Base-by-base conservation (phyloP, 2,113 vertebrate species). In the Nothobranchius furzeri region DNA sequence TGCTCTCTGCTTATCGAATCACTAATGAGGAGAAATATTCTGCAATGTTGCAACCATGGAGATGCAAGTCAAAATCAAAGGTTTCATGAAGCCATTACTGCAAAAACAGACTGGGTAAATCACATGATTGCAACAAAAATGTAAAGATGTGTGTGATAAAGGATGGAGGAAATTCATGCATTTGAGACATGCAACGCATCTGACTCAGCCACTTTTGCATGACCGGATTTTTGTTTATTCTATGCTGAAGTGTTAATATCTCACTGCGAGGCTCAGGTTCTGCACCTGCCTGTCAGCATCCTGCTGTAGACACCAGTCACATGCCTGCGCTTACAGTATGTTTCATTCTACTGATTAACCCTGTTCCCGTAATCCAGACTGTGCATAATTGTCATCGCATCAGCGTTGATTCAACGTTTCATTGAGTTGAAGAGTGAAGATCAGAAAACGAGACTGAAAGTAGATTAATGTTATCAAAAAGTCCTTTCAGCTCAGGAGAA, bases 181-280 rank as follows among this genome's bases (percentile, higher is more conserved):
- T 51, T 36, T 1, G 15, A 68, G 49, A 57, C 52, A 74, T 64
- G 47, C 15, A 36, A 36, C 25, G 60, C 55, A 71, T 58, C 77
- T 88, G 82, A 89, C 69, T 88, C 85, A 89, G 81, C 79, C 81
- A 79, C 80, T 86, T 87, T 81, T 85, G 64, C 65, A 48, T 13
- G 0, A 59, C 50, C 24, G 60, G 55, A 84, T 86, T 80, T 76
- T 43, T 82, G 75, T 76, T 83, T 75, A 72, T 79, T 76, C 65
- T 36, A 25, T 20, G 61, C 69, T 79, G 62, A 78, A 64, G 78
- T 76, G 73, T 57, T 36, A 37, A 25, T 64, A 60, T 50, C 35
- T 73, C 25, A 59, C 66, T 73, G 62, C 72, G 49, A 53, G 60
- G 35, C 58, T 75, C 49, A 65, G 57, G 54, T 12, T 20, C 45